Conservation (phyloP, 35 echinoderm and acorn worm species). For the Hemicentrotus pulcherrimus region DNA sequence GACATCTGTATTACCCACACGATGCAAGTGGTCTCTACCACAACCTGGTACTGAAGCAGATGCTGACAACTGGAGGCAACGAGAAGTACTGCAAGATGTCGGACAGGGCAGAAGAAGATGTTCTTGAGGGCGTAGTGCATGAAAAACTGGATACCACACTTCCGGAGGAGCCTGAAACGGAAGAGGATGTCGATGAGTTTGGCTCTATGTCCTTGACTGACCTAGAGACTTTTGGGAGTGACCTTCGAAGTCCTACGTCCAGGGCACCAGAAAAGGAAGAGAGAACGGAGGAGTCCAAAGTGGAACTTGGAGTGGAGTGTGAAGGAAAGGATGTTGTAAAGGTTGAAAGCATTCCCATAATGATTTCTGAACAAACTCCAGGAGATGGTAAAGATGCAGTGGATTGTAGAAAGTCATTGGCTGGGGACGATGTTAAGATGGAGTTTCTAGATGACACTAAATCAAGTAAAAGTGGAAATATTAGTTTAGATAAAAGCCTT, state of each 20-base stretch:
- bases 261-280: slow-evolving; percentile 12
- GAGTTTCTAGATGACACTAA: neutral
- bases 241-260: neutral
- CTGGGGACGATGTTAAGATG: neutral
- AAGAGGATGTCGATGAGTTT: slow-evolving; percentile 23
- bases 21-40: slow-evolving; percentile 57
- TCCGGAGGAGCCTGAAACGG: neutral
- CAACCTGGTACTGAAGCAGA: neutral
- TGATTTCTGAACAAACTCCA: neutral
- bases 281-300: neutral
- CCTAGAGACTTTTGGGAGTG: slow-evolving; percentile 51
- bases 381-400: neutral
- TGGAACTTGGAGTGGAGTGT: neutral
- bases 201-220: slow-evolving; percentile 23
- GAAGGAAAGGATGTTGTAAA: neutral
- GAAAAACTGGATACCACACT: neutral
- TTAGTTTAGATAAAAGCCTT: neutral
- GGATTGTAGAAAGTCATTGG: neutral
- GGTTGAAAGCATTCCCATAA: neutral
- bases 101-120: neutral
- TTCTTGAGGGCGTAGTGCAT: neutral
- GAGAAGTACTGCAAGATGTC: neutral
- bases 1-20: slow-evolving; percentile 48
- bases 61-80: neutral
- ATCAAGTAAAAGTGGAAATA: neutral